Base-by-base conservation (phyloP, 2,888 invertebrate species). In the Campaea margaritaria region DNA sequence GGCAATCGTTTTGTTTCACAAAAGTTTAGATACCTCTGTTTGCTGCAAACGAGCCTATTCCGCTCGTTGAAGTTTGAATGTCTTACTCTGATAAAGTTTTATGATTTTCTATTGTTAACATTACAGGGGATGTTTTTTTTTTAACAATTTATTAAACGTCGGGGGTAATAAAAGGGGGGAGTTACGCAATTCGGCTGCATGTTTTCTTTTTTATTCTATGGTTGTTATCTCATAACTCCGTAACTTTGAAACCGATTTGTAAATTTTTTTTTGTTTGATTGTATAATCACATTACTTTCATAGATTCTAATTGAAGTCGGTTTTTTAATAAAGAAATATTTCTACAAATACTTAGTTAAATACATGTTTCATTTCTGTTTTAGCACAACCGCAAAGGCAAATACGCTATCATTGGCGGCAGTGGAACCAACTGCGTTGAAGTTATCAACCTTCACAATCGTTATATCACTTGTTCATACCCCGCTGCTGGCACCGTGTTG, bases 301-400 rank as follows among this genome's bases (percentile, higher is more conserved):
- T n/a, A n/a, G n/a, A n/a, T n/a, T n/a, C n/a, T n/a, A n/a, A n/a
- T n/a, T n/a, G n/a, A n/a, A n/a, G n/a, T n/a, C 27, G 27, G 7
- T 7, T 27, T 27, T 27, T 27, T 27, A 5, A 5, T 27, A 5
- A 27, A 27, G 2, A 7, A 27, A 27, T 27, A 27, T 7, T 27
- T 7, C 7, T 27, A 2, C 27, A 27, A 5, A 27, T 31, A 9
- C 8, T 31, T 31, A 7, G 1, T 7, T 31, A 9, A 31, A 31
- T 10, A 31, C 31, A 1, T 31, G 21, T 21, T 7, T 9, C 1
- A 31, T 10, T 31, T 31, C 31, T 31, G 1, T 31, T 31, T 7
- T 81, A 93, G 92, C 85, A 69, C 64, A 92, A 93, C 64, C 87
- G 91, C 16, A 91, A 92, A 79, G 92, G 91, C 0, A 92, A 92